Conservation (phyloP, 2,113 vertebrate genomes). For the Psilopogon haemacephalus region DNA sequence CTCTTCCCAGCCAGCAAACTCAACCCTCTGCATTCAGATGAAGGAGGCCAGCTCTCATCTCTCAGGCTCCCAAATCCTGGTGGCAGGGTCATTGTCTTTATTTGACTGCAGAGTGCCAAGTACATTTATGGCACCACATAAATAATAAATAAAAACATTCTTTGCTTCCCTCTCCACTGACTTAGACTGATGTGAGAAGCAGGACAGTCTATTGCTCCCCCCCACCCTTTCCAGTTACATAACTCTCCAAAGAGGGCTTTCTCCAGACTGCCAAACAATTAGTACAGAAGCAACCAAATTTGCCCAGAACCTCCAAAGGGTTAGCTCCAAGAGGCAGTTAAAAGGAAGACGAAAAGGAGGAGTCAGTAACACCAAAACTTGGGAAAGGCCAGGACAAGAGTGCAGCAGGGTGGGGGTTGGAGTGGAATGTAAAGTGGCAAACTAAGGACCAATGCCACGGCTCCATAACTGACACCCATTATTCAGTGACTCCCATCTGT, state of each 20-base stretch:
- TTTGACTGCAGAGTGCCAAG: slow-evolving; percentile 34
- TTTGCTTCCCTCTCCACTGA: background rate
- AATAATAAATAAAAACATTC: slow-evolving; percentile 62
- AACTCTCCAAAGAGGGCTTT: background rate
- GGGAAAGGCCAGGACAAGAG: background rate
- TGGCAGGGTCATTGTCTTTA: slow-evolving; percentile 26
- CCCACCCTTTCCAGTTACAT: background rate
- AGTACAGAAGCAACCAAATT: slow-evolving; percentile 10
- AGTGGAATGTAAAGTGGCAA: background rate
- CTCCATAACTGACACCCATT: background rate
- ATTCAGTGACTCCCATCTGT: background rate
- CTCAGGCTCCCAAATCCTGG: slow-evolving; percentile 6
- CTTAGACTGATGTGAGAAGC: slow-evolving; percentile 4
- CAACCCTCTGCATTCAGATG: background rate
- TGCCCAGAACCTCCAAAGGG: background rate
- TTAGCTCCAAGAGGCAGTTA: background rate
- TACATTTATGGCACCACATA: slow-evolving; percentile 33
- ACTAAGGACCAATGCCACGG: rapidly evolving
- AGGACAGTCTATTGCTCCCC: background rate
- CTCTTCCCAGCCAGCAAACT: background rate
- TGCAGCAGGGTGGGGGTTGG: rapidly evolving
- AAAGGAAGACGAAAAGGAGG: background rate
- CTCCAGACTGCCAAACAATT: slow-evolving; percentile 41
- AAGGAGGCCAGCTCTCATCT: slow-evolving; percentile 2
- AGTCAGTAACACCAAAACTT: background rate